Conservation (phyloP, 2,888 invertebrate species). For the Melieria omissa region DNA sequence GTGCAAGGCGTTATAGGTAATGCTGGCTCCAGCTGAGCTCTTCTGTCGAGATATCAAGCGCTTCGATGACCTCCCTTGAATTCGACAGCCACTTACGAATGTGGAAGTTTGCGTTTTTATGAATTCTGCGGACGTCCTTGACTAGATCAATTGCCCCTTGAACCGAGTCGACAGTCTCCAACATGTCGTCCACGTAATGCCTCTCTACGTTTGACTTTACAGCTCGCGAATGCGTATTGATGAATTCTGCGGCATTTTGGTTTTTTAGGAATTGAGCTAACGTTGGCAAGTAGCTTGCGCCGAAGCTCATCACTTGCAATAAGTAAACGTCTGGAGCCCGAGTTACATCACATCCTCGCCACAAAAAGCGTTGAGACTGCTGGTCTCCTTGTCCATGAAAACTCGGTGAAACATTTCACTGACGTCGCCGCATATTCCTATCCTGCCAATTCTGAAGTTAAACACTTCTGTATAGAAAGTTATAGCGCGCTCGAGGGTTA, state of each 20-base stretch:
- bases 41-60: too few relatives aligned
- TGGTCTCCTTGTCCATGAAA: conserved; percentile 49
- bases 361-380: conserved; percentile 50
- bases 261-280: too few relatives aligned
- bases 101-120: conserved; percentile 16
- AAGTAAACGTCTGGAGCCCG: too few relatives aligned
- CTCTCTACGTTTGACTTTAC: conserved; percentile 32
- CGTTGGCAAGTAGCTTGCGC: too few relatives aligned
- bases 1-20: too few relatives aligned
- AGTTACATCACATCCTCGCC: too few relatives aligned
- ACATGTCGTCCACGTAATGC: conserved; percentile 52
- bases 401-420: conserved; percentile 52
- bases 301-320: too few relatives aligned
- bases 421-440: conserved; percentile 53
- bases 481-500: too few relatives aligned
- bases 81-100: conserved; percentile 8
- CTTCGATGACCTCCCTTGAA: too few relatives aligned
- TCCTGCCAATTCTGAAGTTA: conserved; percentile 55
- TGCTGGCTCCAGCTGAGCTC: too few relatives aligned
- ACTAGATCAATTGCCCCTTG: conserved; percentile 42
- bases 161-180: conserved; percentile 47
- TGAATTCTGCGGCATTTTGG: too few relatives aligned
- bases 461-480: too few relatives aligned
- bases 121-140: conserved; percentile 27
- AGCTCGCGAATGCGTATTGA: conserved; percentile 36